Evolutionary conservation across 1,140 invertebrate genomes (phyloP).

Genomic region (Euura lappo): DNA sequence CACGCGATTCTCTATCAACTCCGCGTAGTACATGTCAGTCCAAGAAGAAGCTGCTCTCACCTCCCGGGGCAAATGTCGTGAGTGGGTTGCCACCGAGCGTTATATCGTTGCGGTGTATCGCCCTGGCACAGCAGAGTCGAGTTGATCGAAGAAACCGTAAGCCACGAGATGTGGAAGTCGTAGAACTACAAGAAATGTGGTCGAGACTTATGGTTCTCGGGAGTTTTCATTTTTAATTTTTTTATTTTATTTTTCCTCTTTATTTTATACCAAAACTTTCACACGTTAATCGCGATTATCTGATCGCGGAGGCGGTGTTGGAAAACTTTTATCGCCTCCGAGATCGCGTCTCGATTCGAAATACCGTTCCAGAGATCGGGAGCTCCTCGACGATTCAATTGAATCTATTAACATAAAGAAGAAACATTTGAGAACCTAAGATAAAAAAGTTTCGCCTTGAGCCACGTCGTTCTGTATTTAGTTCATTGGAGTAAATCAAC

Average conservation of each 20-base stretch:
- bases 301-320: not conserved
- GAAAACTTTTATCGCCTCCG: not conserved
- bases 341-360: not conserved
- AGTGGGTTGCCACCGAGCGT: slow-evolving; percentile 12
- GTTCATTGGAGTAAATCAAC: too few species aligned
- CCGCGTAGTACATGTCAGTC: too few species aligned
- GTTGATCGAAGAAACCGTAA: not conserved
- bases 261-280: not conserved
- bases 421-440: too few species aligned
- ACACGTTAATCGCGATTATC: not conserved
- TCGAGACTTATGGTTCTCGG: not conserved
- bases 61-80: slow-evolving; percentile 55
- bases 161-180: not conserved
- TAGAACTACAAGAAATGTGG: not conserved
- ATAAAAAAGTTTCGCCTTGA: too few species aligned
- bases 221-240: not conserved
- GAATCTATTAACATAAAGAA: too few species aligned
- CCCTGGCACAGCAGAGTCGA: not conserved
- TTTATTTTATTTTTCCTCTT: not conserved
- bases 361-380: too few species aligned
- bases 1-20: too few species aligned
- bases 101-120: not conserved
- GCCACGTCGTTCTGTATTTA: too few species aligned
- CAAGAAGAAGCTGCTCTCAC: slow-evolving; percentile 42
- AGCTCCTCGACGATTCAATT: too few species aligned